Evolutionary conservation across 2,797 vertebrate species (phyloP), one percentile per base, ranked within the genome.

Genomic region (Graptemys geographica): DNA sequence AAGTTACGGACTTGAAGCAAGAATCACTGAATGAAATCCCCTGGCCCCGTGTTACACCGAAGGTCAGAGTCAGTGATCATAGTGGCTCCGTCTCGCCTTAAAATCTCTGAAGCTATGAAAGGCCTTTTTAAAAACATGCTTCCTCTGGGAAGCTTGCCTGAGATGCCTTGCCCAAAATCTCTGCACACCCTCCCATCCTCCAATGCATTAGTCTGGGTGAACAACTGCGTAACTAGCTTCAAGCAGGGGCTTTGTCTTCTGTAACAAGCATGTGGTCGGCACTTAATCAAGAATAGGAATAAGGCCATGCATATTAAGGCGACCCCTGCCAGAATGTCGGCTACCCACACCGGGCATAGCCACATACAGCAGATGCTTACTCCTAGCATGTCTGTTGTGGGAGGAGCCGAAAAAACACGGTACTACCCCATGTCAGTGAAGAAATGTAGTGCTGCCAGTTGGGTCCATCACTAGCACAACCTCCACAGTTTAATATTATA

Each of bases 201-300:
- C 94, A 0, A 31, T 0, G 10, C 93, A 94, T 92, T 72, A 37
- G n/a, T 41, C 94, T 89, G 88, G 87, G 91, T 95, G 79, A 94
- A 92, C 15, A 90, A 93, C 94, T 2, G 1, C 0, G 10, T 72
- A 23, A 92, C 83, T 12, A 41, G 1, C 59, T 55, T 25, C 23
- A 55, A 90, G 89, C 51, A 31, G 37, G 89, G 1, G 83, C 89
- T 8, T 0, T 44, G 79, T 82, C 84, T 59, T 49, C 53, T 0
- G 3, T 33, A 1, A 0, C 3, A n/a, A 84, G 57, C 84, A 41
- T 2, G 0, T 47, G n/a, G 65, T 78, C 2, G 0, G 33, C 6
- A 59, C 49, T 81, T 21, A 8, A 23, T 13, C 31, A 13, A 51
- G 1, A 47, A 41, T 86, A 23, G 90, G 0, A 44, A 89, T 88